Percentiles rank a stretch among this genome's conserved stretches.
Conservation (phyloP, 2,113 vertebrate species). For the Mesoclemmys tuberculata region DNA sequence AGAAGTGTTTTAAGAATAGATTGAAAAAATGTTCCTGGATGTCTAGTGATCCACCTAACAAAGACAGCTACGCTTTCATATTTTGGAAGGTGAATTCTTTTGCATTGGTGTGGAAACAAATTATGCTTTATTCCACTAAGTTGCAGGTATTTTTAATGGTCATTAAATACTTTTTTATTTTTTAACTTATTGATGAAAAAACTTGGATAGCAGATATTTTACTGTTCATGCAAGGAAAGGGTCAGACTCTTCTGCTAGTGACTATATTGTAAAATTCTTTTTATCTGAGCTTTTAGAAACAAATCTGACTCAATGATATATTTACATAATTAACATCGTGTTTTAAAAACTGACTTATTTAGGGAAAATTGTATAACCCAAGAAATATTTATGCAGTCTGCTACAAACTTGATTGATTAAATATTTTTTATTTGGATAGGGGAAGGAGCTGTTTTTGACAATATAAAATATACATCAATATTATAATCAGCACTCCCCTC, state of each 20-base stretch:
- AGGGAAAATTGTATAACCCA: constrained; percentile 35
- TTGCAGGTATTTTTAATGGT: not conserved
- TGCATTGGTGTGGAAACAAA: not conserved
- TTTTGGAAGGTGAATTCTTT: not conserved
- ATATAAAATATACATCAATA: constrained; percentile 7
- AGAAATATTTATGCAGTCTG: constrained; percentile 53
- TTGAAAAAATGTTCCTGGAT: not conserved
- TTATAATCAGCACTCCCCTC: not conserved
- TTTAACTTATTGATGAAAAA: not conserved
- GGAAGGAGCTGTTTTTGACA: not conserved
- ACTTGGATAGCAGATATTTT: not conserved
- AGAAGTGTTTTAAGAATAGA: not conserved
- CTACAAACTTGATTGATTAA: constrained; percentile 39
- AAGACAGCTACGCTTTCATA: not conserved
- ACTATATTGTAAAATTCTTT: not conserved
- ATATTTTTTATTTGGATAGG: constrained; percentile 24
- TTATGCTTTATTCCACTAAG: not conserved
- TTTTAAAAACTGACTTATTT: constrained; percentile 27
- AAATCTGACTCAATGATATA: not conserved
- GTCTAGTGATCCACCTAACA: not conserved
- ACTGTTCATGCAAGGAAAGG: not conserved
- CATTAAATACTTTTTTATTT: not conserved
- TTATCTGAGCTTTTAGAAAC: not conserved
- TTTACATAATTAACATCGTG: constrained; percentile 20
- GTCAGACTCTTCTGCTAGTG: not conserved